These are phyloP conservation scores for Belgica antarctica DNA, from an alignment of 2,888 invertebrate species.

Conservation along the genomic window DNA sequence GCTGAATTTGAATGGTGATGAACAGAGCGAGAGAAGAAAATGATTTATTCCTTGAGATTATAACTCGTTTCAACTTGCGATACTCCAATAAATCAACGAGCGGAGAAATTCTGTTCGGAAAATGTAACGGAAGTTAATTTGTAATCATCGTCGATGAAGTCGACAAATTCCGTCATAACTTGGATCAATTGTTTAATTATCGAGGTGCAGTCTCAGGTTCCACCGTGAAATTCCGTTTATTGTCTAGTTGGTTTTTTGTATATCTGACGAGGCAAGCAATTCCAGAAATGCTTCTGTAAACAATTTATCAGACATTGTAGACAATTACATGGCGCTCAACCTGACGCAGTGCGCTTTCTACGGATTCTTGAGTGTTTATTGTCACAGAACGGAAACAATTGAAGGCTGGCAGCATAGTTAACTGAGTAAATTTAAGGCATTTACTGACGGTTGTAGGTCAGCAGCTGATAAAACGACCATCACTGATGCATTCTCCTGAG, in stretches of 20 bases:
- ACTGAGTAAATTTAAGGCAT: too few species aligned
- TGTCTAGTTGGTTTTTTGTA: background rate
- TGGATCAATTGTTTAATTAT: slow-evolving; percentile 1
- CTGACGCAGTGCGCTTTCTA: background rate
- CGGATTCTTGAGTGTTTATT: too few species aligned
- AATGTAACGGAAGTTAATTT: slow-evolving; percentile 36
- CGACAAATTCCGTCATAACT: slow-evolving; percentile 37
- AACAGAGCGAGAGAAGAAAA: background rate
- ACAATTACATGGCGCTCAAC: slow-evolving; percentile 34
- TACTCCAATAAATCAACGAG: slow-evolving; percentile 27
- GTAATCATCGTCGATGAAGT: slow-evolving; percentile 23
- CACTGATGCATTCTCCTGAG: too few species aligned
- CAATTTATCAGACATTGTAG: slow-evolving; percentile 10
- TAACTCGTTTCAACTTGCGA: background rate
- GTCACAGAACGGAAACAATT: too few species aligned
- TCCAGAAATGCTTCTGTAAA: slow-evolving; percentile 7
- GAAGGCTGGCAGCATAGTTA: too few species aligned
- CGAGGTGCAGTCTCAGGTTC: too few species aligned
- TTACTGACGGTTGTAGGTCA: too few species aligned
- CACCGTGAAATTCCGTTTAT: background rate
- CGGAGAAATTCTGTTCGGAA: slow-evolving; percentile 26
- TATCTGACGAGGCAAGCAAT: background rate
- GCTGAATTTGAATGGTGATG: background rate
- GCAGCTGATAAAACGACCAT: too few species aligned
- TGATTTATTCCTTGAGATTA: slow-evolving; percentile 4